Conservation (phyloP, 1,140 invertebrate species). For the Hydropsyche tenuis region DNA sequence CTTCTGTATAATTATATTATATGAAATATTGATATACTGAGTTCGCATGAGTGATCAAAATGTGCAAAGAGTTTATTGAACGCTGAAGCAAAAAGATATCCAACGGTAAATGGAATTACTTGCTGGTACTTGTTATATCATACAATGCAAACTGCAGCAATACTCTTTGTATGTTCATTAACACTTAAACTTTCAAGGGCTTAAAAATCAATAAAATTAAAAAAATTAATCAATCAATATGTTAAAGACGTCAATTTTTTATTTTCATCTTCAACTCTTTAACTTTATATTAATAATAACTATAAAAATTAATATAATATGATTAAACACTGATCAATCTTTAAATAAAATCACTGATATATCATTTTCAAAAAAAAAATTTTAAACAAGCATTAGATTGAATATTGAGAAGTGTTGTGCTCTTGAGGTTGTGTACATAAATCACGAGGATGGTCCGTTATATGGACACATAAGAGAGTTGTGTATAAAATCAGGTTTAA, state of each 20-base stretch:
- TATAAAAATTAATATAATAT: too few species aligned
- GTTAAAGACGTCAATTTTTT: too few species aligned
- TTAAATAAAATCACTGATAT: too few species aligned
- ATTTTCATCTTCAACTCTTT: too few species aligned
- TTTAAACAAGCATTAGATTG: background rate
- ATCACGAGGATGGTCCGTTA: constrained; percentile 49
- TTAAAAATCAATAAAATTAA: too few species aligned
- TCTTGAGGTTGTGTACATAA: constrained; percentile 30
- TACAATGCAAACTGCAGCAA: constrained; percentile 16
- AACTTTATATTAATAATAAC: too few species aligned
- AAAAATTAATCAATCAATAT: too few species aligned
- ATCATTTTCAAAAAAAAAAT: too few species aligned
- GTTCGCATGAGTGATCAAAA: too few species aligned
- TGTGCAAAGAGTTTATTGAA: background rate
- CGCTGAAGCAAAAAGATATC: background rate
- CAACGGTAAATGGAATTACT: constrained; percentile 5
- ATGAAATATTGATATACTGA: too few species aligned
- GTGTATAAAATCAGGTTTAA: constrained; percentile 45
- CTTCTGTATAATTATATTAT: too few species aligned
- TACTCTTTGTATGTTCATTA: background rate
- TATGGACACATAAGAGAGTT: constrained; percentile 41
- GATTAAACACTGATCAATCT: too few species aligned
- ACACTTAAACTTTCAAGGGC: background rate
- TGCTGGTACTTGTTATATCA: background rate
- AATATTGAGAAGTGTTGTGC: constrained; percentile 7